These are phyloP conservation scores for Eulemur rubriventer DNA, from an alignment of 2,797 vertebrate species.

Conservation along the genomic window DNA sequence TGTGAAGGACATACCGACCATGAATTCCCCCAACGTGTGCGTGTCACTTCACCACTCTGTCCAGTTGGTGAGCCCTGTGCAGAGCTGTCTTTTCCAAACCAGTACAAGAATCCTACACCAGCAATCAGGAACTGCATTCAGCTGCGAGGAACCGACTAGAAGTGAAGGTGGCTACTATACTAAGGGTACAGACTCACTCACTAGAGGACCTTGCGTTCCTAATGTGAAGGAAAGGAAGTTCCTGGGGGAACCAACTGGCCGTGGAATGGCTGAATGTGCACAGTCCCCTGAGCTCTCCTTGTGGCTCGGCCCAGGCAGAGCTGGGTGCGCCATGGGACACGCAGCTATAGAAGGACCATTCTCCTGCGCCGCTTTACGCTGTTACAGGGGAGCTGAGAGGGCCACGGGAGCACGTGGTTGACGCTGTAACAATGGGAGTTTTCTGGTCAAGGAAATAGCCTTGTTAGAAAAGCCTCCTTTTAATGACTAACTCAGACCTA, in stretches of 20 bases:
- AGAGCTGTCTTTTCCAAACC: neutral
- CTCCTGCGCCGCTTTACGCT: neutral
- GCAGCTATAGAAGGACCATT: neutral
- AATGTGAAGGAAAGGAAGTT: neutral
- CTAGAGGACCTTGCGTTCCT: neutral
- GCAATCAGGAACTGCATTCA: neutral
- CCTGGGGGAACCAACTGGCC: neutral
- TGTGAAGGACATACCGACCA: no score
- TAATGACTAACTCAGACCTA: neutral
- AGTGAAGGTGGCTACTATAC: neutral
- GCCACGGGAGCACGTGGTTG: neutral
- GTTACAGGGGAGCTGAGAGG: neutral
- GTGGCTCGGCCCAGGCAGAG: neutral
- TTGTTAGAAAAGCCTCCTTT: neutral
- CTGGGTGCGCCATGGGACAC: rapidly evolving
- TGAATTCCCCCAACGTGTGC: neutral
- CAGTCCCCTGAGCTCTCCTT: neutral
- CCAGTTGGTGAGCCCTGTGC: neutral
- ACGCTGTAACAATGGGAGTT: neutral
- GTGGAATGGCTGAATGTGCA: neutral
- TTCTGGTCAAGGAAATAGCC: neutral
- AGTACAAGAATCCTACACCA: neutral
- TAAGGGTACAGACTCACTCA: neutral
- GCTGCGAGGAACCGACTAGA: neutral
- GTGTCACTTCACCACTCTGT: no score